These are phyloP conservation scores for Oedothorax gibbosus DNA, from an alignment of 1,140 invertebrate genomes.

Conservation along the genomic window DNA sequence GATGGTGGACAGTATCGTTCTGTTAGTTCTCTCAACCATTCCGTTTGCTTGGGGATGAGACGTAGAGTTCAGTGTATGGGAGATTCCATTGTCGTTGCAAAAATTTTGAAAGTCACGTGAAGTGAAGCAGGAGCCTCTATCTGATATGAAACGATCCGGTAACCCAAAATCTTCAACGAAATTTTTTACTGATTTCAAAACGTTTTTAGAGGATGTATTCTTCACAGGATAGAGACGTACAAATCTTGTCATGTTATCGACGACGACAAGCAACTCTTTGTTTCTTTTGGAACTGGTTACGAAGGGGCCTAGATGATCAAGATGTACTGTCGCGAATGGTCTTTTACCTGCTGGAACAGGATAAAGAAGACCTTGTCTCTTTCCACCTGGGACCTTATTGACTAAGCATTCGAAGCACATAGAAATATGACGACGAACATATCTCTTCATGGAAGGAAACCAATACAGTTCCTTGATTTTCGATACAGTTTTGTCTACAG, in stretches of 20 bases:
- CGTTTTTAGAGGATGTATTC: not conserved
- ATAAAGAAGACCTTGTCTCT: slow-evolving; percentile 30
- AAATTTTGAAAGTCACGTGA: too few species aligned
- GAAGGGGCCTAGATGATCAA: too few species aligned
- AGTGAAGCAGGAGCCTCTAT: too few species aligned
- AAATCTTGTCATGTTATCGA: slow-evolving; percentile 31
- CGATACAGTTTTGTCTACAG: not conserved
- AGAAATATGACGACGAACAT: slow-evolving; percentile 10
- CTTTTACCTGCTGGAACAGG: slow-evolving; percentile 1
- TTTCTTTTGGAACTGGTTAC: too few species aligned
- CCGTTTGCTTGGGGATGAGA: too few species aligned
- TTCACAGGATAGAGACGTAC: slow-evolving; percentile 2
- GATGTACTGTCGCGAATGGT: too few species aligned
- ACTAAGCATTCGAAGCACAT: slow-evolving; percentile 38
- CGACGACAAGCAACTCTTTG: not conserved
- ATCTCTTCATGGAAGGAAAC: slow-evolving; percentile 29
- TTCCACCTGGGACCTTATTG: slow-evolving; percentile 34
- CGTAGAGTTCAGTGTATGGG: too few species aligned
- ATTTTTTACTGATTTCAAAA: slow-evolving; percentile 1
- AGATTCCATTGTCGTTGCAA: too few species aligned
- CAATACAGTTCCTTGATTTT: slow-evolving; percentile 39
- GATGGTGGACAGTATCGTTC: too few species aligned
- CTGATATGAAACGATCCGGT: too few species aligned
- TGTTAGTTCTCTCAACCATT: too few species aligned
- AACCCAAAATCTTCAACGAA: slow-evolving; percentile 27